Conservation (phyloP, 2,113 vertebrate species). For the Muscicapa adusta region DNA sequence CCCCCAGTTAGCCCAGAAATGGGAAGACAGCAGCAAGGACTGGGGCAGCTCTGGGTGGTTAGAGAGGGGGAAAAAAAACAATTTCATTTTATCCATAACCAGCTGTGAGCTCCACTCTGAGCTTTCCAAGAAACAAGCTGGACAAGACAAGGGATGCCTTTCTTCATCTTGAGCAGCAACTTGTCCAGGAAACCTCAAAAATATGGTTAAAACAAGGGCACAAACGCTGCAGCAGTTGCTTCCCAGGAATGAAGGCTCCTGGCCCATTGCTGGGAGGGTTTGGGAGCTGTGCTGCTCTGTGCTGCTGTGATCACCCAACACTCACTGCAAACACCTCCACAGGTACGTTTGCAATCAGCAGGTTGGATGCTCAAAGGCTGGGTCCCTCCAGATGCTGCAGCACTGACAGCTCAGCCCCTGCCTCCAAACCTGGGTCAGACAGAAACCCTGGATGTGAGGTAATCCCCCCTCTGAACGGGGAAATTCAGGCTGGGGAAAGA, state of each 20-base stretch:
- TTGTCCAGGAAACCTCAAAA: not conserved
- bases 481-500: not conserved
- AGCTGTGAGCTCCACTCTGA: not conserved
- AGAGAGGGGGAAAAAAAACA: not conserved
- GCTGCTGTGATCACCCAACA: not conserved
- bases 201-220: not conserved
- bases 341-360: not conserved
- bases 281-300: not conserved
- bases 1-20: conserved; percentile 6
- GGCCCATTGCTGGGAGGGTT: not conserved
- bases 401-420: not conserved
- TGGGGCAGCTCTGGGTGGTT: not conserved
- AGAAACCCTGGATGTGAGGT: not conserved
- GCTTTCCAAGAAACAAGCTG: not conserved
- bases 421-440: not conserved
- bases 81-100: fast-evolving
- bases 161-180: not conserved
- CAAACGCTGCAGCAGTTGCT: not conserved
- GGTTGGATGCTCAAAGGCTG: not conserved
- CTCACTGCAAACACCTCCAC: not conserved
- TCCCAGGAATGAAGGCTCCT: not conserved
- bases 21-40: conserved; percentile 4
- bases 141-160: fast-evolving
- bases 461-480: not conserved
- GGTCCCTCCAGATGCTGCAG: not conserved